phyloP scores from a whole-genome alignment of 2,797 vertebrate species.

The Cheirogaleus major region DNA sequence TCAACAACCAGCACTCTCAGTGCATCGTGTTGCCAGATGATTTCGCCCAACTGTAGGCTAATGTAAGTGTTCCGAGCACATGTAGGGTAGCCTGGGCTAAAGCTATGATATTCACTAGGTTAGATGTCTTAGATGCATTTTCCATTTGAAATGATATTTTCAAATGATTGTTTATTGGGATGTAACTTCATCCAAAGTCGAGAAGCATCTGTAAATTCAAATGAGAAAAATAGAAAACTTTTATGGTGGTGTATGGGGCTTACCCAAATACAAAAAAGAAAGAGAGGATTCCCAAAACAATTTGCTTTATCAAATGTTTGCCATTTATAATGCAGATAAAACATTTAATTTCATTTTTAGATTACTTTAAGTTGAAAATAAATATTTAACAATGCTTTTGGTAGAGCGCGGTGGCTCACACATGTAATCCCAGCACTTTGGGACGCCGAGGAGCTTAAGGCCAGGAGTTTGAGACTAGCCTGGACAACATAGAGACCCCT shows the following conservation, averaged over 20 bases:
- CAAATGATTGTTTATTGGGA: not conserved
- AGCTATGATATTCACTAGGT: not conserved
- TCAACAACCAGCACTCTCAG: too few species aligned
- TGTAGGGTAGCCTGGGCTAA: not conserved
- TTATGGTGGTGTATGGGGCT: not conserved
- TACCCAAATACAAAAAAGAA: not conserved
- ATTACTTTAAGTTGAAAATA: not conserved
- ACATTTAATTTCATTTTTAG: slow-evolving; percentile 41
- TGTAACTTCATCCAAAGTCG: not conserved
- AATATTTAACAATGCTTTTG: slow-evolving; percentile 31
- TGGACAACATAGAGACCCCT: not conserved
- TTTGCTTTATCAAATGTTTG: not conserved
- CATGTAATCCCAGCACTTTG: not conserved
- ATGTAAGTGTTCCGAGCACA: not conserved
- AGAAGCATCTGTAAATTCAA: not conserved
- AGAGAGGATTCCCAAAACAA: not conserved
- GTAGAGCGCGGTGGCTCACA: not conserved
- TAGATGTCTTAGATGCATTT: not conserved
- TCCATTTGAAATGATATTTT: not conserved
- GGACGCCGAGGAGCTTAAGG: not conserved
- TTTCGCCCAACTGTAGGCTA: not conserved
- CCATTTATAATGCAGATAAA: not conserved
- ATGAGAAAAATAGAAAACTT: slow-evolving; percentile 1
- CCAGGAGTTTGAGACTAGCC: not conserved
- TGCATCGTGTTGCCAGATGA: not conserved